These are phyloP conservation scores for Tachuris rubrigastra DNA, from an alignment of 2,113 vertebrate genomes.

Conservation along the genomic window DNA sequence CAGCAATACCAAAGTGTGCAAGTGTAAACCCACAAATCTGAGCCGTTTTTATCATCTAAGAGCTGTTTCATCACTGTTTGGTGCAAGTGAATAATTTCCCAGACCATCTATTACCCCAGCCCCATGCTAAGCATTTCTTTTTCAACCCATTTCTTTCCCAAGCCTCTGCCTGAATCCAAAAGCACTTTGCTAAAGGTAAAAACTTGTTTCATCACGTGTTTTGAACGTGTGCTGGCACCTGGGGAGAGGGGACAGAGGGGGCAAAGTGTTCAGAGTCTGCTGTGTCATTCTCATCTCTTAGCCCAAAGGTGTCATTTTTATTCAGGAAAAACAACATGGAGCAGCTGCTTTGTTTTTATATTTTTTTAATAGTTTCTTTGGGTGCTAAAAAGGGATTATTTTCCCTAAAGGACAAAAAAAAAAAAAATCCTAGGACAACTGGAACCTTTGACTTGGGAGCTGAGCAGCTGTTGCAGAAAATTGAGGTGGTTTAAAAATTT, in stretches of 20 bases:
- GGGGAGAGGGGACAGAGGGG: background rate
- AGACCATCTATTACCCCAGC: rapidly evolving
- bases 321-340: background rate
- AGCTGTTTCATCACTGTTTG: background rate
- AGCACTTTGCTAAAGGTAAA: constrained; percentile 21
- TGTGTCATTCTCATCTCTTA: background rate
- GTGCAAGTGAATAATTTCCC: background rate
- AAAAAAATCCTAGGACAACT: background rate
- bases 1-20: background rate
- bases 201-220: background rate
- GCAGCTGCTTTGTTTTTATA: background rate
- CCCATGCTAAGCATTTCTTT: background rate
- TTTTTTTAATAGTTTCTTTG: background rate
- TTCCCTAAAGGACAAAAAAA: background rate
- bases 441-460: background rate
- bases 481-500: background rate
- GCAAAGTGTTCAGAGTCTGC: background rate
- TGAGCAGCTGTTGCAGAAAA: constrained; percentile 22
- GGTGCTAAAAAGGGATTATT: background rate
- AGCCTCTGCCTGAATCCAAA: background rate
- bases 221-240: background rate
- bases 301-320: background rate
- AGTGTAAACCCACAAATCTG: background rate
- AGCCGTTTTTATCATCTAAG: background rate
- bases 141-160: background rate